A percentile compares a stretch with the other conserved stretches of the same genome.
Evolutionary conservation across 2,888 invertebrate species (phyloP).

Genomic region (Rhagium mordax): DNA sequence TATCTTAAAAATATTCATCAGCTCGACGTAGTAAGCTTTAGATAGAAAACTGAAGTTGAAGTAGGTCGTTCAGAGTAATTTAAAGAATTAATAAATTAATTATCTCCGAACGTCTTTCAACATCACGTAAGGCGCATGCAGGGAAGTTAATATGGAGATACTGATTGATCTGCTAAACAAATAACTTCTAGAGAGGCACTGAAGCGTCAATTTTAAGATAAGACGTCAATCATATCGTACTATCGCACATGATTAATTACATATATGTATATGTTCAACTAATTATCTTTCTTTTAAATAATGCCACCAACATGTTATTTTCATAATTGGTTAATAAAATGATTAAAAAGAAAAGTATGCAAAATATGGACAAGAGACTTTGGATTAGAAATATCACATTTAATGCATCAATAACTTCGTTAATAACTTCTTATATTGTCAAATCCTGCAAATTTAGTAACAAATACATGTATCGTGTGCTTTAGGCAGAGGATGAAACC

Average conservation of each 20-base stretch:
- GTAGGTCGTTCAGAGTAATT: conserved; percentile 5
- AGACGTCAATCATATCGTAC: not conserved
- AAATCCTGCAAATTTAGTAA: no score
- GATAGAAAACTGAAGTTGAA: not conserved
- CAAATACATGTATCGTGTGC: no score
- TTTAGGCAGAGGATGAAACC: no score
- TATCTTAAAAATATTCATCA: conserved; percentile 3
- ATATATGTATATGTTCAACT: not conserved
- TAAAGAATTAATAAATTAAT: conserved; percentile 6
- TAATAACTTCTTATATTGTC: no score
- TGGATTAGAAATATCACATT: no score
- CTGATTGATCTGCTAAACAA: not conserved
- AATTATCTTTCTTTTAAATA: not conserved
- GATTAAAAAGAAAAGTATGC: no score
- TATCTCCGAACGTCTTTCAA: not conserved
- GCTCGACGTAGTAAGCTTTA: not conserved
- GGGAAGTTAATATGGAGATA: not conserved
- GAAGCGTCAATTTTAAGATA: not conserved
- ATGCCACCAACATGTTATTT: no score
- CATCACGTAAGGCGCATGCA: not conserved
- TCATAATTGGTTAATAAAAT: no score
- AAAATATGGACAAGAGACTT: no score
- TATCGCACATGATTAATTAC: not conserved
- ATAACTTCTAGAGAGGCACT: not conserved
- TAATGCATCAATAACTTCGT: no score